Percentiles rank a stretch among this genome's conserved stretches.
These are phyloP conservation scores for Xylocampa areola DNA, from an alignment of 2,888 invertebrate species.

Conservation along the genomic window DNA sequence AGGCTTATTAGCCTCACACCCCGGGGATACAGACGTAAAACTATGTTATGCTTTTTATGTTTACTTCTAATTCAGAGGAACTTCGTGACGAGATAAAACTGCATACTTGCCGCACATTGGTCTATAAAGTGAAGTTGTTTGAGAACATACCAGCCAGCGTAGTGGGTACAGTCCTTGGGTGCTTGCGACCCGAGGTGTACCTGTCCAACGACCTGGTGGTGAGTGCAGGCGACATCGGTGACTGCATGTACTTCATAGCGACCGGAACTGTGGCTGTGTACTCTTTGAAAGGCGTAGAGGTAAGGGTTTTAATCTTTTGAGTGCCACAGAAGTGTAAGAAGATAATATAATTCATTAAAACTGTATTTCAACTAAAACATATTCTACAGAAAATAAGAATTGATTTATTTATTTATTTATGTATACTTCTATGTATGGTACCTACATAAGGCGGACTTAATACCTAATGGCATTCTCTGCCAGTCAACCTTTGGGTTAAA, in stretches of 20 bases:
- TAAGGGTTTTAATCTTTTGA: constrained; percentile 60
- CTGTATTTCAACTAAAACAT: no score
- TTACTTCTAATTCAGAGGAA: constrained; percentile 68
- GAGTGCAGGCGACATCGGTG: constrained; percentile 89
- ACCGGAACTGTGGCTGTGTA: constrained; percentile 91
- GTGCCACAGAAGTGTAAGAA: no score
- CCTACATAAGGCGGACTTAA: no score
- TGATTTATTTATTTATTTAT: no score
- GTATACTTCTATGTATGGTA: no score
- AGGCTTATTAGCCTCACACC: no score
- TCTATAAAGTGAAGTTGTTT: constrained; percentile 89
- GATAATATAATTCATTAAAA: no score
- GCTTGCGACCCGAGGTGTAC: constrained; percentile 89
- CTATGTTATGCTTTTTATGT: background rate
- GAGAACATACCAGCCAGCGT: constrained; percentile 81
- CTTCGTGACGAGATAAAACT: constrained; percentile 88
- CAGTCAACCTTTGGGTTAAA: no score
- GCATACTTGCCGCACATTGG: constrained; percentile 87
- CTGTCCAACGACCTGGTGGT: constrained; percentile 90
- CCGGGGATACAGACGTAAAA: background rate
- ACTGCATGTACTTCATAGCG: constrained; percentile 91
- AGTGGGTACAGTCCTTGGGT: constrained; percentile 87
- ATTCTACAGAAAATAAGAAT: no score
- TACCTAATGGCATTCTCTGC: no score
- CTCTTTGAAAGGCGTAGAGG: constrained; percentile 90